These are phyloP conservation scores for Styela plicata DNA, from an alignment of 23 tunicate genomes.

Conservation along the genomic window DNA sequence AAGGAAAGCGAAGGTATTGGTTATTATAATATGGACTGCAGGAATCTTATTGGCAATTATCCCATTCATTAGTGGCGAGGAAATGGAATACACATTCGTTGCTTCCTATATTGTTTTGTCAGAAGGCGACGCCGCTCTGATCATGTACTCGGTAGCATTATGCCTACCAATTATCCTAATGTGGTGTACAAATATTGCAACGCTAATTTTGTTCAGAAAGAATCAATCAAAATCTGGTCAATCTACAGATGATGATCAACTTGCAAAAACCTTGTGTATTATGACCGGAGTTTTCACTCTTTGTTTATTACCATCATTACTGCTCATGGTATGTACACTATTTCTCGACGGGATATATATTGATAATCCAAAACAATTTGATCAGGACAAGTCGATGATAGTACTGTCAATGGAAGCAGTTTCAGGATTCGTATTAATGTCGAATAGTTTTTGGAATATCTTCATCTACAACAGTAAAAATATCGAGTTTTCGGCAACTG, in stretches of 20 bases:
- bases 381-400: not conserved
- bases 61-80: not conserved
- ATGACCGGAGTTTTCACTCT: not conserved
- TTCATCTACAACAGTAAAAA: slow-evolving; percentile 1
- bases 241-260: not conserved
- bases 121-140: not conserved
- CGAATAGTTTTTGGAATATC: not conserved
- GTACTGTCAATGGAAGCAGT: not conserved
- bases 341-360: not conserved
- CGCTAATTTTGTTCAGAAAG: not conserved
- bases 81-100: not conserved
- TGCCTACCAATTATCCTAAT: not conserved
- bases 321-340: not conserved
- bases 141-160: not conserved
- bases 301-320: not conserved
- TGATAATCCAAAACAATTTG: not conserved
- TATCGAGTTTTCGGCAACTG: not conserved
- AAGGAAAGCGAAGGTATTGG: not conserved
- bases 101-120: not conserved
- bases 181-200: not conserved
- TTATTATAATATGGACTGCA: not conserved
- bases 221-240: not conserved
- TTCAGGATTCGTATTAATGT: not conserved
- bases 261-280: not conserved
- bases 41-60: not conserved